Base-by-base conservation (phyloP, 2,797 vertebrate genomes). In the Sciurus carolinensis region DNA sequence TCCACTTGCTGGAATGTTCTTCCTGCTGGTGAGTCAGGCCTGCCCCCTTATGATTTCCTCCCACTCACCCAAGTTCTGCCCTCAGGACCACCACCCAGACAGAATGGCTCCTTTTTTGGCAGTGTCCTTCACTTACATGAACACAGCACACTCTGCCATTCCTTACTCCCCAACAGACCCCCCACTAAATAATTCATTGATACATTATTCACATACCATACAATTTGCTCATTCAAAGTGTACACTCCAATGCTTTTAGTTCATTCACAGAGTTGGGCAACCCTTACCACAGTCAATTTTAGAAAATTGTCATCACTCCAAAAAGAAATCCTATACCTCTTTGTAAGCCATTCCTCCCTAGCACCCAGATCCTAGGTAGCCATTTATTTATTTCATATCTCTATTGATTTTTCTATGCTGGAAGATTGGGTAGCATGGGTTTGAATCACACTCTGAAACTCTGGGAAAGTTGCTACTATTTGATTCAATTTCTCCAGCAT, bases 331-430 rank as follows among this genome's bases (percentile, higher is more conserved):
- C 71, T 84, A 30, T 30, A 87, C 42, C 9, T 67, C n/a, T 42
- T 90, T 64, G 42, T 57, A 94, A 82, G 57, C n/a, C 36, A 92
- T 87, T 66, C 26, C 42, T 90, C 57, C 4, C 50, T 10, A 90
- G 42, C 36, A 88, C 69, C 54, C 81, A 36, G 82, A 42, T 42
- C 42, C 72, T 64, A 66, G n/a, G 28, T 59, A 94, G 57, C 90
- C 72, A 86, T 36, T 87, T 95, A 59, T 36, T 14, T 82, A 59
- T 47, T 83, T 91, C 64, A 54, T 93, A 33, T 89, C 20, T 90
- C 62, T 89, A 79, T 89, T 69, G 71, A 86, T 93, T 93, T 94
- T 59, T 81, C 59, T 89, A 36, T 89, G 87, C n/a, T 86, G 22
- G 69, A 95, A 93, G 76, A 54, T 76, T 80, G 30, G 79, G 39